Conservation (phyloP, 2,113 vertebrate genomes). For the Engraulis encrasicolus region DNA sequence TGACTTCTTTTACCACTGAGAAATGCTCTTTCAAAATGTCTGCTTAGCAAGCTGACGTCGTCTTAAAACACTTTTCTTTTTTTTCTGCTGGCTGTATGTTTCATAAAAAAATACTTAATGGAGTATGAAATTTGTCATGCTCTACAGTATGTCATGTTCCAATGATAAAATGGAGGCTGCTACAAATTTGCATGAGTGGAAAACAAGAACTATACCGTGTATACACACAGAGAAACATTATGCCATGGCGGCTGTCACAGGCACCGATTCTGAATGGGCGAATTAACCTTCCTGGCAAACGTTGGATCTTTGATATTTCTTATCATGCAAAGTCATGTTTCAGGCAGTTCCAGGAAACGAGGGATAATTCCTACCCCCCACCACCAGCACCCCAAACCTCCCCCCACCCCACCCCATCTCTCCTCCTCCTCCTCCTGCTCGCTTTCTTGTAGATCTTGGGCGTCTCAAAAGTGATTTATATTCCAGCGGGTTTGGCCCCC, state of each 20-base stretch:
- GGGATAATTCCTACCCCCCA: conserved; percentile 2
- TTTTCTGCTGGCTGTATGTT: neutral
- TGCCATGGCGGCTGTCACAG: neutral
- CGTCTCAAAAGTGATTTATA: neutral
- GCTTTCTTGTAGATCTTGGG: conserved; percentile 8
- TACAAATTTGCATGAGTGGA: neutral
- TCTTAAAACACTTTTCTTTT: neutral
- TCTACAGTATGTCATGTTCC: neutral
- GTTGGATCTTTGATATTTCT: conserved; percentile 18
- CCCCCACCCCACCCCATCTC: too few relatives aligned
- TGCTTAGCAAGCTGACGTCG: neutral
- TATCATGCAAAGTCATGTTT: conserved; percentile 20
- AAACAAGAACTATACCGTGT: neutral
- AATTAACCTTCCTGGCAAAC: conserved; percentile 6
- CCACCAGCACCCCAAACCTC: conserved; percentile 3
- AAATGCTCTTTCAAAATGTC: neutral
- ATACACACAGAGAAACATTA: neutral
- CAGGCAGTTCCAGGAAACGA: conserved; percentile 1
- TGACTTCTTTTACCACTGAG: neutral
- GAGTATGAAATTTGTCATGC: neutral
- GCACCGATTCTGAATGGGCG: neutral
- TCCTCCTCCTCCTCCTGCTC: neutral
- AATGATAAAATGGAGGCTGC: neutral
- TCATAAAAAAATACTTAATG: neutral
- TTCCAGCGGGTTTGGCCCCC: neutral